Evolutionary conservation across 2,113 vertebrate genomes (phyloP).

Genomic region (Actenoides lindsayi): DNA sequence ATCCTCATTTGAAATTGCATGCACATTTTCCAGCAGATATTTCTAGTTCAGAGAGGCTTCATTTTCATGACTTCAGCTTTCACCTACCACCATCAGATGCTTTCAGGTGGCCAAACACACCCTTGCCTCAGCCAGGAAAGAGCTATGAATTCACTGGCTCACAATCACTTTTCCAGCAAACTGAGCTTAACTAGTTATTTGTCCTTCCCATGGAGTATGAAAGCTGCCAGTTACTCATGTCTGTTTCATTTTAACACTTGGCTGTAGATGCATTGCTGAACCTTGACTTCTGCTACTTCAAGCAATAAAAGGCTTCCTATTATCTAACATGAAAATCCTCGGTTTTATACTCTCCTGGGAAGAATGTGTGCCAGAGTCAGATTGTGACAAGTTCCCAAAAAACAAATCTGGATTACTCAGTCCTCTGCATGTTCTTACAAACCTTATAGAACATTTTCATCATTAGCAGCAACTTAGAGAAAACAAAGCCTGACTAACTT

Average conservation of each 20-base stretch:
- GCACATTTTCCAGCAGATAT: neutral
- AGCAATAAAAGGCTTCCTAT: neutral
- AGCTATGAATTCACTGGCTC: neutral
- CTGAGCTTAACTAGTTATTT: neutral
- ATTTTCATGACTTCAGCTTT: neutral
- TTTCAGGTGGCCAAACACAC: neutral
- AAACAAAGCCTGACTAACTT: neutral
- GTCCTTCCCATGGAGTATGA: neutral
- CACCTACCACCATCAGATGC: neutral
- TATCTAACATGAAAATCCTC: neutral
- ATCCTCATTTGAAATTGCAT: neutral
- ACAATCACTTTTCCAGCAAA: neutral
- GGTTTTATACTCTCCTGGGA: neutral
- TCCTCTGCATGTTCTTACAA: neutral
- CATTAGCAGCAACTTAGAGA: neutral
- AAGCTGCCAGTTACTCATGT: neutral
- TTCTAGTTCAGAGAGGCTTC: neutral
- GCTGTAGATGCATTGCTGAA: neutral
- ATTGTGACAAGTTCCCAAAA: neutral
- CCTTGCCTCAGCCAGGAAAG: neutral
- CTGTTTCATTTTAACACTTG: neutral
- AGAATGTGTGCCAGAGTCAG: neutral
- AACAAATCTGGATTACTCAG: neutral
- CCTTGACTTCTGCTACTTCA: neutral
- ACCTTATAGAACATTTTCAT: neutral